Percentiles rank a stretch among this genome's conserved stretches.
These are phyloP conservation scores for Herpetotheres cachinnans DNA, from an alignment of 2,113 vertebrate genomes.

Conservation along the genomic window DNA sequence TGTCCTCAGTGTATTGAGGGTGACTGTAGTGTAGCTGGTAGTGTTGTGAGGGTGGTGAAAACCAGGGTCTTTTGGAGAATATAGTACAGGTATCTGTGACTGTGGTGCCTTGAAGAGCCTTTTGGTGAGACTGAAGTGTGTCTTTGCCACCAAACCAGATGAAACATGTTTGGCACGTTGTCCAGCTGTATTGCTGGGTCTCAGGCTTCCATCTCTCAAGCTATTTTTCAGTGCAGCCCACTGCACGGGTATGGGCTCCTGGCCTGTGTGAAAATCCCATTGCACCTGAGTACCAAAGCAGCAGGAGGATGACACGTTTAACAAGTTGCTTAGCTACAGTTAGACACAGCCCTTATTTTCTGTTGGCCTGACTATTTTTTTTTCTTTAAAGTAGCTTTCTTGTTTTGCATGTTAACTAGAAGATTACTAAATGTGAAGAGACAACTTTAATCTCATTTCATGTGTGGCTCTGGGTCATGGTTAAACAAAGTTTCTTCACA, in stretches of 20 bases:
- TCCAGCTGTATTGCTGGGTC: neutral
- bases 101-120: neutral
- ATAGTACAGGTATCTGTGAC: neutral
- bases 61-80: neutral
- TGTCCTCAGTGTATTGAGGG: neutral
- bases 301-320: neutral
- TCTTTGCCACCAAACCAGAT: neutral
- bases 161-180: neutral
- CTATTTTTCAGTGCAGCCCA: neutral
- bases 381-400: neutral
- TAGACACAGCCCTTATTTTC: neutral
- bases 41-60: neutral
- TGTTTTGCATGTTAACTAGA: conserved; percentile 8
- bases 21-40: neutral
- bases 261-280: neutral
- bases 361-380: neutral
- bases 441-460: conserved; percentile 30
- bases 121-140: neutral
- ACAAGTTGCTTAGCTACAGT: neutral
- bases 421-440: conserved; percentile 41
- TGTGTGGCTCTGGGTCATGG: neutral
- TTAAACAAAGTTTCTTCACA: conserved; percentile 13
- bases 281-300: neutral
- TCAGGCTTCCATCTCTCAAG: neutral
- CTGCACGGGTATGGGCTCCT: neutral